Conservation (phyloP, 2,797 vertebrate genomes). For the Telmatherina bonti region DNA sequence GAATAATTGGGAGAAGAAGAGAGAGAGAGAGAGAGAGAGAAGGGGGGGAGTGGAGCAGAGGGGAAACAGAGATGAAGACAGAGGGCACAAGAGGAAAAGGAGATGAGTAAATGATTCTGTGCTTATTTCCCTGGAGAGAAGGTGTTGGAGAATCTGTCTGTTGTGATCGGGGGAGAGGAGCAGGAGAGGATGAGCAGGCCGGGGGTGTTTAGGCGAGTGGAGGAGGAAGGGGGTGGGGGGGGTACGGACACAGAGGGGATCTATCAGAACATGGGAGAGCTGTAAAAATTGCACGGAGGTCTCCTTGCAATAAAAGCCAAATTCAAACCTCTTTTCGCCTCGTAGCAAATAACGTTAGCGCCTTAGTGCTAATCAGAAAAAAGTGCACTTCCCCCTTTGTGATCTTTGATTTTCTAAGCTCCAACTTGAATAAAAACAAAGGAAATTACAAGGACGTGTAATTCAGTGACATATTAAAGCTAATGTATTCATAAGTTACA, state of each 20-base stretch:
- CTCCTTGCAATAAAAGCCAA: slow-evolving; percentile 71
- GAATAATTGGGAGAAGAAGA: slow-evolving; percentile 41
- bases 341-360: slow-evolving; percentile 49
- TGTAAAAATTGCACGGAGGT: slow-evolving; percentile 68
- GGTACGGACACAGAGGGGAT: slow-evolving; percentile 47
- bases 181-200: slow-evolving; percentile 42
- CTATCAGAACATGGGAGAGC: slow-evolving; percentile 48
- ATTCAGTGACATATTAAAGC: slow-evolving; percentile 12
- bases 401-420: slow-evolving; percentile 14
- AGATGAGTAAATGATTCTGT: slow-evolving; percentile 79
- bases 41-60: slow-evolving; percentile 23
- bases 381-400: slow-evolving; percentile 13
- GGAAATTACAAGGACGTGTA: slow-evolving; percentile 1
- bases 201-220: slow-evolving; percentile 13
- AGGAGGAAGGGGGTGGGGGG: slow-evolving; percentile 24
- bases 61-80: slow-evolving; percentile 58
- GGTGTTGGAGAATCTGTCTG: slow-evolving; percentile 75
- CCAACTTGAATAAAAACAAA: slow-evolving; percentile 10
- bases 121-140: slow-evolving; percentile 76
- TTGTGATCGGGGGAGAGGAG: slow-evolving; percentile 68
- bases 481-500: slow-evolving; percentile 3
- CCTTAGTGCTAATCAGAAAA: slow-evolving; percentile 52
- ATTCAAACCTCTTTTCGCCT: slow-evolving; percentile 55
- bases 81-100: slow-evolving; percentile 65
- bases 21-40: neutral